Percentiles rank a stretch among this genome's conserved stretches.
Conservation (phyloP, 2,888 invertebrate genomes). For the Hyles lineata region DNA sequence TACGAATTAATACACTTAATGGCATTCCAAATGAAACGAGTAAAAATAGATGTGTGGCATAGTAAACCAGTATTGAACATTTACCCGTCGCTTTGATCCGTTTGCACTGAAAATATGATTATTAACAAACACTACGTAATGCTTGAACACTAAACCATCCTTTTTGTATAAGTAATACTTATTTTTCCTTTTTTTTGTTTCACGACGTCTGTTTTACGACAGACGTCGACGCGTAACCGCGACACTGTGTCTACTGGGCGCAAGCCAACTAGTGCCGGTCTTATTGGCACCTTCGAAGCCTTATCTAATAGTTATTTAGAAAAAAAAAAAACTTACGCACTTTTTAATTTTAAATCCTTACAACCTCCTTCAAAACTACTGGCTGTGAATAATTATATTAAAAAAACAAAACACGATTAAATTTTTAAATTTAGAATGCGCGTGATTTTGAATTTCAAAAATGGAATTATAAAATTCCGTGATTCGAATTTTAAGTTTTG, state of each 20-base stretch:
- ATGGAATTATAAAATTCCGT: conserved; percentile 14
- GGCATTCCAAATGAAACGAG: conserved; percentile 43
- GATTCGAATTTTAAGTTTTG: not conserved
- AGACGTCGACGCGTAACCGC: conserved; percentile 74
- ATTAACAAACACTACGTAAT: conserved; percentile 48
- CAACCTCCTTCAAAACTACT: not conserved
- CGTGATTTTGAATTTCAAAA: conserved; percentile 31
- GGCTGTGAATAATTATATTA: not conserved
- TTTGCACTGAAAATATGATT: conserved; percentile 41
- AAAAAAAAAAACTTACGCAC: not conserved
- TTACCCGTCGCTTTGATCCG: conserved; percentile 47
- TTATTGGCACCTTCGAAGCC: conserved; percentile 63
- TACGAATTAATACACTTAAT: conserved; percentile 39
- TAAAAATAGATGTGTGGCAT: conserved; percentile 49
- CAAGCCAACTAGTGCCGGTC: conserved; percentile 62
- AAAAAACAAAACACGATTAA: conserved; percentile 7
- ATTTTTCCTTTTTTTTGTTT: conserved; percentile 53
- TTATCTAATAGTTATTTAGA: conserved; percentile 37
- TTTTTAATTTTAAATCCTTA: conserved; percentile 1
- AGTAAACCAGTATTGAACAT: conserved; percentile 63
- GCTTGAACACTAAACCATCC: conserved; percentile 64
- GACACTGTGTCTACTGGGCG: conserved; percentile 73
- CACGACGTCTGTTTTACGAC: conserved; percentile 54
- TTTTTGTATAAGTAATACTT: conserved; percentile 59
- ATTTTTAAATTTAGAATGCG: not conserved